These are phyloP conservation scores for Mythimna pallens DNA, from an alignment of 2,888 invertebrate species.

Conservation along the genomic window DNA sequence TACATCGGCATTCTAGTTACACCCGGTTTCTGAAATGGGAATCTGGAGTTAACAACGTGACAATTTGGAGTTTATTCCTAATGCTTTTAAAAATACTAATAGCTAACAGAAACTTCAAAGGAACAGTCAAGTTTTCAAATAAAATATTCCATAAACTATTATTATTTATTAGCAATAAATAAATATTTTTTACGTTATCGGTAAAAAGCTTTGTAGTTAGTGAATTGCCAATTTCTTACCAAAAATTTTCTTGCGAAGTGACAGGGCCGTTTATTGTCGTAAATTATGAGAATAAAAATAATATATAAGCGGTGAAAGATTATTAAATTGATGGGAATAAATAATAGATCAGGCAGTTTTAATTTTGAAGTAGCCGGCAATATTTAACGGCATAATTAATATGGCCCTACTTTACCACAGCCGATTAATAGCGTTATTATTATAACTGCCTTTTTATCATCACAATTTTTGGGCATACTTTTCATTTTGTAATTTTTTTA, in stretches of 20 bases:
- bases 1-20: neutral
- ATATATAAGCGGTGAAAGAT: neutral
- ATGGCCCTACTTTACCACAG: neutral
- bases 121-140: neutral
- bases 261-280: conserved; percentile 2
- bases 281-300: conserved; percentile 14
- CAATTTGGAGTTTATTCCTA: neutral
- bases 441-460: neutral
- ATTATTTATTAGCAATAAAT: conserved; percentile 28
- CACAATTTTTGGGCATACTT: neutral
- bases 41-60: too few relatives aligned
- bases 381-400: neutral
- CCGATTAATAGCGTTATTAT: neutral
- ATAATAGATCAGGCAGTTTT: neutral
- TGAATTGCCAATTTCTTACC: conserved; percentile 10
- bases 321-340: neutral
- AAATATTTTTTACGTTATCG: conserved; percentile 13
- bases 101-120: neutral
- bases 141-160: neutral
- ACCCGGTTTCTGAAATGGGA: neutral
- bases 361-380: conserved; percentile 4
- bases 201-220: conserved; percentile 13
- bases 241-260: conserved; percentile 21
- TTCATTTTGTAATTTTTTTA: neutral
- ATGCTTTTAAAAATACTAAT: too few relatives aligned